Percentiles rank a stretch among this genome's conserved stretches.
These are phyloP conservation scores for Lepidurus arcticus DNA, from an alignment of 1,140 invertebrate genomes.

Conservation along the genomic window DNA sequence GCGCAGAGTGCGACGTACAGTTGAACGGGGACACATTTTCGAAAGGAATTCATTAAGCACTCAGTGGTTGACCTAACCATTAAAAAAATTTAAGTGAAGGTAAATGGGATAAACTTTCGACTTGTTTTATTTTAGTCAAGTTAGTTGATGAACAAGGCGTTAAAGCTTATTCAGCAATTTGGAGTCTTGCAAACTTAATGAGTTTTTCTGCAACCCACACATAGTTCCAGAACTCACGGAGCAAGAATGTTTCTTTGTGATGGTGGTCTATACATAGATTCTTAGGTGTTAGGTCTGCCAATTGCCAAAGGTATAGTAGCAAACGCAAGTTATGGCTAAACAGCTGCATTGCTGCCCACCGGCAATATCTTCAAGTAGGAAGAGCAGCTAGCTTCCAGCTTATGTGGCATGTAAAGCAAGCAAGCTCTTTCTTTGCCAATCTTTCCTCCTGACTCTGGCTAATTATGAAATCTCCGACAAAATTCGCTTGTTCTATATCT, in stretches of 20 bases:
- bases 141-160: no score
- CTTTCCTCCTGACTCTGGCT: background rate
- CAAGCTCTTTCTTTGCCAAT: background rate
- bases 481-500: no score
- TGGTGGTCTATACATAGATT: slow-evolving; percentile 8
- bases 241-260: slow-evolving; percentile 3
- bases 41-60: background rate
- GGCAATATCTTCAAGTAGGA: background rate
- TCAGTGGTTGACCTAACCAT: no score
- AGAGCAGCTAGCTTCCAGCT: background rate
- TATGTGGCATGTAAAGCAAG: background rate
- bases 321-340: background rate
- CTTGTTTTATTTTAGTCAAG: no score
- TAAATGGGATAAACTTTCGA: no score
- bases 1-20: background rate
- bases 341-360: background rate
- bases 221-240: background rate
- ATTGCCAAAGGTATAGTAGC: slow-evolving; percentile 21
- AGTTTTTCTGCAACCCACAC: background rate
- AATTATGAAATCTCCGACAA: background rate
- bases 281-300: background rate
- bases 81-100: no score
- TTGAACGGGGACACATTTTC: background rate
- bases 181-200: background rate
- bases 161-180: background rate